Base-by-base conservation (phyloP, 2,888 invertebrate species). In the Lasioglossum lativentre region DNA sequence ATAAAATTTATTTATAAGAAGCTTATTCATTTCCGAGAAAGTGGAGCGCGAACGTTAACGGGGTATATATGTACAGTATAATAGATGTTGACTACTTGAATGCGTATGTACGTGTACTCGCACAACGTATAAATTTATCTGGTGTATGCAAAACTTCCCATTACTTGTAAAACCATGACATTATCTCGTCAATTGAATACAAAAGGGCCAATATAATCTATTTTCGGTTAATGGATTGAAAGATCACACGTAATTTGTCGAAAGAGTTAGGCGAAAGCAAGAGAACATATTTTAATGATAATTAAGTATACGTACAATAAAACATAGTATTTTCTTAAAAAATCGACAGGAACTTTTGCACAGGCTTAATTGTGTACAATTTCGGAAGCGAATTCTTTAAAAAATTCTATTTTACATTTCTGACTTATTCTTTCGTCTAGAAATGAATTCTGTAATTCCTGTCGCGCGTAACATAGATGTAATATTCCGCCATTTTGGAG, bases 391-490 rank as follows among this genome's bases (percentile, higher is more conserved):
- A 38, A 23, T 68, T 19, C 8, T 68, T 68, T 23, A 34, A 23
- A 10, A 38, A 68, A 68, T 68, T 68, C 8, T 68, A 34, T 68
- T 68, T 68, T 68, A 68, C 68, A 68, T 68, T 68, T 68, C 23
- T 23, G 68, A 68, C 38, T 68, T 68, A 8, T 12, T 34, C 8
- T 66, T 23, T 38, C 30, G 30, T 4, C 12, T 63, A 63, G 27
- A 63, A 14, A 30, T 30, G 30, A 12, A 27, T 63, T n/a, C n/a
- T 30, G 27, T 63, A 5, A 14, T 30, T 63, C 59, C 27, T 14
- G 59, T 30, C 23, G 10, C 23, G 68, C 12, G 38, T 68, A 38
- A 23, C 10, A 68, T 10, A 23, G 10, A 23, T 4, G 38, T 38
- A 66, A 38, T 23, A 68, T 23, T 38, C 38, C 68, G 38, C 38